Evolutionary conservation across 2,888 invertebrate genomes (phyloP).

Genomic region (Charanyca ferruginea): DNA sequence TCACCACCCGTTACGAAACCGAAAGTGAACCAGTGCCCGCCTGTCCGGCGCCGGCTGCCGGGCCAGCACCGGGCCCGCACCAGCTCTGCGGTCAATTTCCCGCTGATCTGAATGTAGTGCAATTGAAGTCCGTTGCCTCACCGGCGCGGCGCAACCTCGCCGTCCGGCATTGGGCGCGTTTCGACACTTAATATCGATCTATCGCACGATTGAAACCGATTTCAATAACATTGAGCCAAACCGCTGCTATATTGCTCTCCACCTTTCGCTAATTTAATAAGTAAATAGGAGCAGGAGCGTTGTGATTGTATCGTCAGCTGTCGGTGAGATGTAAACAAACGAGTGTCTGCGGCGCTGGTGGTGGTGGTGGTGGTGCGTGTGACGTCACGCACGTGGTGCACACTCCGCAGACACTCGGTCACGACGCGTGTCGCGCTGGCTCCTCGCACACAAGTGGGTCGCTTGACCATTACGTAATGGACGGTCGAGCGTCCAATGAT

Average conservation of each 20-base stretch:
- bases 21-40: constrained; percentile 45
- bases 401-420: constrained; percentile 13
- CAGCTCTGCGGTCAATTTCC: neutral
- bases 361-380: constrained; percentile 18
- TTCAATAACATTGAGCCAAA: constrained; percentile 76
- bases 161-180: constrained; percentile 74
- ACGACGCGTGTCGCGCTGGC: constrained; percentile 30
- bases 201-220: constrained; percentile 74
- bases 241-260: constrained; percentile 5
- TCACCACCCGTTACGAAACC: constrained; percentile 66
- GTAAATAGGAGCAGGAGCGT: neutral
- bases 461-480: constrained; percentile 51
- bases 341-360: too few species aligned
- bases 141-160: constrained; percentile 72
- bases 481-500: constrained; percentile 31
- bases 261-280: constrained; percentile 23
- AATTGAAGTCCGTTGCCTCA: constrained; percentile 68
- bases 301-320: neutral
- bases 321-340: constrained; percentile 51
- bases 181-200: constrained; percentile 72
- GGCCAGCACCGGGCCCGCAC: constrained; percentile 1
- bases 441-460: constrained; percentile 50
- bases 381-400: constrained; percentile 21
- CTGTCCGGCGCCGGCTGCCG: constrained; percentile 1
- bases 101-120: constrained; percentile 43